Evolutionary conservation across 2,113 vertebrate species (phyloP), one percentile per base, ranked within the genome.

Genomic region (Tonatia bakeri): DNA sequence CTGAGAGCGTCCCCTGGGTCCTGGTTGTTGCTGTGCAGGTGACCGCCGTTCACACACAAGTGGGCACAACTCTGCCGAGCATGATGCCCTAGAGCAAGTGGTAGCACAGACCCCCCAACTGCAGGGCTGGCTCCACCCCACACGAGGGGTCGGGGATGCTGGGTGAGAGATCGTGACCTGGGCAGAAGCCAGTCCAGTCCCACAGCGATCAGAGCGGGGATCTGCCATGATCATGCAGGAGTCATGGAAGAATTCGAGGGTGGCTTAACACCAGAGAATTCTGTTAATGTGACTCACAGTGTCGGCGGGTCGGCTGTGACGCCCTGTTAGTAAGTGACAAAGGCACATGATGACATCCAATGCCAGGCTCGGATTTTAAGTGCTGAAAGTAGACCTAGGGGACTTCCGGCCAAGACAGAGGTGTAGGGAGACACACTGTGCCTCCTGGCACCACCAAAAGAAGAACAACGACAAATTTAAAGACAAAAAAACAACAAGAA

Each of bases 181-280:
- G n/a, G 61, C 81, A 36, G 47, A 9, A 43, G 33, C 28, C 75
- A 14, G 45, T 64, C 59, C 73, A 50, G 1, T 73, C 82, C 64
- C 16, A 31, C 45, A 52, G 83, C 59, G 24, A 24, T 52, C 13
- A 38, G 84, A 16, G 47, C 67, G 92, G 40, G 36, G 36, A 82
- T 64, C 61, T 24, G 36, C 90, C 19, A 0, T 2, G 61, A 84
- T 80, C 47, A 40, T 38, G 56, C 19, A 28, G 54, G 67, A 31
- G 56, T 67, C 75, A 26, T 24, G n/a, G 56, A 52, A 96, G 84
- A 86, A 90, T 87, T 92, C 64, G 59, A 45, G 81, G 93, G 92
- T 33, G 69, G 69, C 64, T 45, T 79, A n/a, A 7, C 33, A 54
- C 56, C 33, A 72, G 86, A 76, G 50, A 56, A 76, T 7, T 28